Conservation (phyloP, 1,140 invertebrate species). For the Druon quercuslanigerum region DNA sequence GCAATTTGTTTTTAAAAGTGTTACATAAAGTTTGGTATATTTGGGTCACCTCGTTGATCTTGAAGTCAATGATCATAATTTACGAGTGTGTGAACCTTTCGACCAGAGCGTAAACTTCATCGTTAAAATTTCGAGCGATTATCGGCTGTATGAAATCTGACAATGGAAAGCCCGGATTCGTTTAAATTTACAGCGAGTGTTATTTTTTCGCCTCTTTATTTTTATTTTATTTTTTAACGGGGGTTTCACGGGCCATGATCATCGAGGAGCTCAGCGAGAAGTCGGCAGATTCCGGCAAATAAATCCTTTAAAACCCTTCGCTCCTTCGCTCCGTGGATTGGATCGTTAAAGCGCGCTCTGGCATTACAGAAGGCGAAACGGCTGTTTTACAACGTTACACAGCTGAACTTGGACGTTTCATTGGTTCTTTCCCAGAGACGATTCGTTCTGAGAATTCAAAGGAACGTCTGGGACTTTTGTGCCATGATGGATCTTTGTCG, state of each 20-base stretch:
- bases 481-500: neutral
- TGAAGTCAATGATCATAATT: constrained; percentile 15
- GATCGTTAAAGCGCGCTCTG: constrained; percentile 39
- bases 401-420: constrained; percentile 30
- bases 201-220: neutral
- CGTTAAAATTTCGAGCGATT: neutral
- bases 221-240: constrained; percentile 25
- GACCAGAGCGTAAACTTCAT: neutral
- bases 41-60: neutral
- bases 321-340: constrained; percentile 27
- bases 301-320: constrained; percentile 3
- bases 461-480: constrained; percentile 11
- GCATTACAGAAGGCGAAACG: constrained; percentile 37
- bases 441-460: constrained; percentile 19
- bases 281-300: constrained; percentile 20
- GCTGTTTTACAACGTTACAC: constrained; percentile 38
- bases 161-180: neutral
- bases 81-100: constrained; percentile 8
- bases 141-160: neutral
- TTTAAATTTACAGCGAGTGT: neutral
- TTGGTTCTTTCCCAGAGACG: constrained; percentile 17
- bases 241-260: neutral
- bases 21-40: no score
- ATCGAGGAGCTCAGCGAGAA: neutral
- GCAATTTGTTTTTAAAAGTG: no score